Evolutionary conservation across 2,888 invertebrate genomes (phyloP), one percentile per base, ranked within the genome.

Genomic region (Volucella bombylans): DNA sequence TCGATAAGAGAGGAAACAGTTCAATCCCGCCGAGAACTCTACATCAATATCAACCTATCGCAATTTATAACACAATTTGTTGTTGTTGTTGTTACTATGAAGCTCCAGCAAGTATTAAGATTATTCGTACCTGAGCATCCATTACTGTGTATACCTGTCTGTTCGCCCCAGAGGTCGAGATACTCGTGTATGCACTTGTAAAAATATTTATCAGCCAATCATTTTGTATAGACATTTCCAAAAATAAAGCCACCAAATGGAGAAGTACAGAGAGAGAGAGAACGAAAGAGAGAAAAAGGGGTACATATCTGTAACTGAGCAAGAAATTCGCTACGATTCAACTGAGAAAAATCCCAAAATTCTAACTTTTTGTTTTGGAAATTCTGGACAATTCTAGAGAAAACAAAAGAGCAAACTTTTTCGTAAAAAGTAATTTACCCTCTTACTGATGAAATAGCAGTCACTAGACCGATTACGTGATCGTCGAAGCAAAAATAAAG

Each of bases 181-280:
- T 55, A 55, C 38, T 18, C 18, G 18, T 18, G 1, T 18, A 55
- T 55, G 55, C 55, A 55, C 38, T 55, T 55, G 39, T 55, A 38
- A 38, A 39, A 39, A 55, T 39, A 55, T 55, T 55, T 55, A 55
- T 55, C 55, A 39, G 23, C 1, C 1, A 23, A 23, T 15, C 11
- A 39, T 55, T 55, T 55, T 3, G 10, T 39, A 10, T 39, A 10
- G 38, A 4, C 38, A 14, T 55, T 55, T 55, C 55, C 55, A 55
- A 55, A 55, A 55, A 55, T 55, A 55, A 55, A 55, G 23, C 23
- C 23, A 2, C 23, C 23, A 23, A 23, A 23, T 23, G 23, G 23
- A 23, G 23, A 23, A 23, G 4, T 23, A 23, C 23, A 23, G 23
- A 23, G 23, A 23, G 23, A 23, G 23, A 23, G 23, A 23, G 23